These are phyloP conservation scores for Meandrusa payeni DNA, from an alignment of 2,888 invertebrate genomes.

Conservation along the genomic window DNA sequence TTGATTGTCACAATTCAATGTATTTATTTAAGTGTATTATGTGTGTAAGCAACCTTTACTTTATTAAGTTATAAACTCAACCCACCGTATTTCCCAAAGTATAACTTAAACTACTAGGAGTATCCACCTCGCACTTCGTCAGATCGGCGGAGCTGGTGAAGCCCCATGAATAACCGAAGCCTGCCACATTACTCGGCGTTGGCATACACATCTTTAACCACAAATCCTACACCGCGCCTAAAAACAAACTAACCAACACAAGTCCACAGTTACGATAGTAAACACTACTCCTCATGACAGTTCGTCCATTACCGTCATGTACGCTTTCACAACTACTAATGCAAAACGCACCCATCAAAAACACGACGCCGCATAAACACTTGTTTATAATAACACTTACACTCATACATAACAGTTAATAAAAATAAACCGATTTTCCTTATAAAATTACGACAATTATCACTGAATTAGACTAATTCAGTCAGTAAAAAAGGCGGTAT, in stretches of 20 bases:
- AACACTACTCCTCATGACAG: conserved; percentile 75
- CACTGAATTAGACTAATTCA: conserved; percentile 55
- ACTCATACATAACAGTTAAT: conserved; percentile 39
- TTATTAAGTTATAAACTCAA: no score
- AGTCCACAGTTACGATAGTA: conserved; percentile 69
- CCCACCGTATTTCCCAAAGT: conserved; percentile 75
- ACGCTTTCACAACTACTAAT: conserved; percentile 76
- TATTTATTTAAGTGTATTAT: no score
- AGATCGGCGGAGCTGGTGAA: conserved; percentile 74
- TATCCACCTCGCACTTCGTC: conserved; percentile 74
- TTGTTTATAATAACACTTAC: conserved; percentile 28
- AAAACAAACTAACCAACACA: conserved; percentile 68
- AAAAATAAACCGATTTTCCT: conserved; percentile 35
- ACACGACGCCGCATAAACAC: conserved; percentile 52
- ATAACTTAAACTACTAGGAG: conserved; percentile 74
- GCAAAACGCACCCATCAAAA: conserved; percentile 66
- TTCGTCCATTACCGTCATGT: conserved; percentile 72
- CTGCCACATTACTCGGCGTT: conserved; percentile 76
- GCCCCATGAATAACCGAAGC: conserved; percentile 77
- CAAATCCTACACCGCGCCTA: conserved; percentile 49
- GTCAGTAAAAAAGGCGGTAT: conserved; percentile 68
- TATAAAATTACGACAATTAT: conserved; percentile 40
- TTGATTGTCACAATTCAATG: no score
- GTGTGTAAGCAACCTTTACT: no score
- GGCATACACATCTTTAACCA: conserved; percentile 77